Conservation (phyloP, 2,888 invertebrate species). For the Drosophila fulvimacula region DNA sequence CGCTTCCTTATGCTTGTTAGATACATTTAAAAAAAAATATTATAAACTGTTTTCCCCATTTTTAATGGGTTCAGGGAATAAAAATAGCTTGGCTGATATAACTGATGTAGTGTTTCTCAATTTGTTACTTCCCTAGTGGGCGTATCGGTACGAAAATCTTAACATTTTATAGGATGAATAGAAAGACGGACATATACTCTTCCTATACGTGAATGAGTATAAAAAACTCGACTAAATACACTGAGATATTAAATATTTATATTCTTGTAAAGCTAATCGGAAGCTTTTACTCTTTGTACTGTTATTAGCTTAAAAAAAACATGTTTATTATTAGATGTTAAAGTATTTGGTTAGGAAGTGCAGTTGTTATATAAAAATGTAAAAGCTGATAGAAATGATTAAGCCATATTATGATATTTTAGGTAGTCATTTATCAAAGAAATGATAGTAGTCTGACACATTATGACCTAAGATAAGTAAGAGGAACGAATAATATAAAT, state of each 20-base stretch:
- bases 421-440: neutral
- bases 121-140: too few species aligned
- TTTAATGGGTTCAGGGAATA: too few species aligned
- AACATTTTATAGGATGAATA: too few species aligned
- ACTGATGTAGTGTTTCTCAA: too few species aligned
- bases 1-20: too few species aligned
- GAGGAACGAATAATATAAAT: slow-evolving; percentile 5
- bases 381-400: neutral
- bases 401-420: neutral
- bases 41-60: too few species aligned
- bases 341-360: too few species aligned
- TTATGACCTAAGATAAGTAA: neutral
- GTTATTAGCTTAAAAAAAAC: neutral
- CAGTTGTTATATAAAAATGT: neutral
- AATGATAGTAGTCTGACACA: neutral
- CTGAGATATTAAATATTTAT: neutral
- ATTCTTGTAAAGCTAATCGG: neutral
- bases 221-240: neutral
- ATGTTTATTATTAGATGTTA: neutral
- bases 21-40: too few species aligned
- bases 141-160: too few species aligned
- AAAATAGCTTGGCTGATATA: too few species aligned
- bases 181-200: too few species aligned
- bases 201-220: too few species aligned
- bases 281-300: neutral